A percentile compares a stretch with the other conserved stretches of the same genome.
These are phyloP conservation scores for Schizopygopsis pylzovi DNA, from an alignment of 2,797 vertebrate genomes.

Conservation along the genomic window DNA sequence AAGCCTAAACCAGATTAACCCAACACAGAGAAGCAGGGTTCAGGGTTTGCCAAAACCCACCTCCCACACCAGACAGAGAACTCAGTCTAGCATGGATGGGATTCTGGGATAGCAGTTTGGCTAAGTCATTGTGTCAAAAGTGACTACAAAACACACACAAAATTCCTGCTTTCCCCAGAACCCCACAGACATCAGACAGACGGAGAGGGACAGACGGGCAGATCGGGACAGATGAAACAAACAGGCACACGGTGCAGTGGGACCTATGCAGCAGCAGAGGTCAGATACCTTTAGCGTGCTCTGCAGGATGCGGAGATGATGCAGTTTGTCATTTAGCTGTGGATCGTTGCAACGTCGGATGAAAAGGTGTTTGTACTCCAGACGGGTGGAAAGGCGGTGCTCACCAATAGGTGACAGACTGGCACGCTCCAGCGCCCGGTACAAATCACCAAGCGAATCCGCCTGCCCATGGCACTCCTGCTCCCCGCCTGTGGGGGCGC, in stretches of 20 bases:
- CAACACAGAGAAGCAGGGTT: constrained; percentile 41
- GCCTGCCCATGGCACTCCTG: constrained; percentile 80
- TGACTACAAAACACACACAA: neutral
- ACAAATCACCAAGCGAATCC: constrained; percentile 93
- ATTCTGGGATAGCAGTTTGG: constrained; percentile 43
- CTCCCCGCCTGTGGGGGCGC: constrained; percentile 61
- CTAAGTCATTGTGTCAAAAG: neutral
- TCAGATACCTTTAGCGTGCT: constrained; percentile 94
- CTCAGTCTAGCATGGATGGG: constrained; percentile 45
- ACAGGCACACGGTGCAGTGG: constrained; percentile 47
- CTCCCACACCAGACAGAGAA: constrained; percentile 43
- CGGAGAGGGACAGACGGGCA: constrained; percentile 39
- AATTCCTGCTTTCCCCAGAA: constrained; percentile 52
- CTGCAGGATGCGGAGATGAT: constrained; percentile 94
- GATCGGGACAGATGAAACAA: constrained; percentile 52
- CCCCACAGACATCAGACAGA: constrained; percentile 49
- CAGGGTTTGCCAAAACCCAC: constrained; percentile 30
- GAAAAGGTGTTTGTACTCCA: constrained; percentile 93
- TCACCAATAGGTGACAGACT: constrained; percentile 92
- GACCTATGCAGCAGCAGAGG: constrained; percentile 52
- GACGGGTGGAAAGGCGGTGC: constrained; percentile 83
- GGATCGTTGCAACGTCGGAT: constrained; percentile 92
- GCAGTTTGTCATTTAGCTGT: constrained; percentile 94
- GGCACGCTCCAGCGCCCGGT: constrained; percentile 91
- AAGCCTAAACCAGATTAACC: constrained; percentile 37